Conservation (phyloP, 2,113 vertebrate genomes). For the Oncorhynchus gorbuscha region DNA sequence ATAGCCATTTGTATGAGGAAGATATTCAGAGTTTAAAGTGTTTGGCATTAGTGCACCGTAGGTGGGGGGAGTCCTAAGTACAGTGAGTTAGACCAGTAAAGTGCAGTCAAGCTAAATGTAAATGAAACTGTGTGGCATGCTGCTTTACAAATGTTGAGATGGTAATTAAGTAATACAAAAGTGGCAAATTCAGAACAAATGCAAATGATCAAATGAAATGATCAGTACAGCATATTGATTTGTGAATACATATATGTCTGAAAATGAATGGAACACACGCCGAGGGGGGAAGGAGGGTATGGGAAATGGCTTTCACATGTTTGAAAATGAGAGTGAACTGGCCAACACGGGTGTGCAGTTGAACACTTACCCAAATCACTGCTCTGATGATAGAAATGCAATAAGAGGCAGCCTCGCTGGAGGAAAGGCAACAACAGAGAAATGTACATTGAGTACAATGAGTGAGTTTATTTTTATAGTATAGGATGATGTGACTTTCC, state of each 20-base stretch:
- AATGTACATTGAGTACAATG: not conserved
- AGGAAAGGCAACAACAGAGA: not conserved
- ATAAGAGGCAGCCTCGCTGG: not conserved
- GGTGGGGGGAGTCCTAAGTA: constrained; percentile 14
- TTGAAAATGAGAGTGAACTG: constrained; percentile 4
- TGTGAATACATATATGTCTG: not conserved
- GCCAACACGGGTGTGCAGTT: not conserved
- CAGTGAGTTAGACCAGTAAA: constrained; percentile 54
- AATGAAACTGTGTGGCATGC: constrained; percentile 44
- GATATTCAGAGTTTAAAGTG: constrained; percentile 23
- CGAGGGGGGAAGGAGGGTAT: not conserved
- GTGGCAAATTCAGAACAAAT: not conserved
- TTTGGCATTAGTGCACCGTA: constrained; percentile 1
- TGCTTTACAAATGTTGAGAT: constrained; percentile 32
- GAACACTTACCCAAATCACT: not conserved
- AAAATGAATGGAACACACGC: not conserved
- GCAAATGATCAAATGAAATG: not conserved
- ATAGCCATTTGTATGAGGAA: constrained; percentile 34
- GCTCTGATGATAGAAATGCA: not conserved
- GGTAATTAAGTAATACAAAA: constrained; percentile 10
- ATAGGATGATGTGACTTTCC: not conserved
- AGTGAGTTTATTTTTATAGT: not conserved
- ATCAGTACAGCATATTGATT: not conserved
- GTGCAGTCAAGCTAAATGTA: constrained; percentile 28
- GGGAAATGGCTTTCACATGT: constrained; percentile 32